These are phyloP conservation scores for Noctilio leporinus DNA, from an alignment of 2,113 vertebrate genomes.

Conservation along the genomic window DNA sequence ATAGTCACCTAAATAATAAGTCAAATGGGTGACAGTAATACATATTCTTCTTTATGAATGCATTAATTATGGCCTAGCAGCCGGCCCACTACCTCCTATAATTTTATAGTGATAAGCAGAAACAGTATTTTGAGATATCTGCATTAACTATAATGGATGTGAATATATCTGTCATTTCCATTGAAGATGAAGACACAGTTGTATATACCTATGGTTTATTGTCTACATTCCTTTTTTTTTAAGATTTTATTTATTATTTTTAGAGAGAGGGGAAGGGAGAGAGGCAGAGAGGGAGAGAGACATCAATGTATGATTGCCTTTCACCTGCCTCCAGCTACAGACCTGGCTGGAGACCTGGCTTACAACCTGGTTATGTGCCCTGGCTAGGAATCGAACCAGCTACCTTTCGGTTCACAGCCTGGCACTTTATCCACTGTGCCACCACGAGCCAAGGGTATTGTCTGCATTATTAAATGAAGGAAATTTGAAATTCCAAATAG, in stretches of 20 bases:
- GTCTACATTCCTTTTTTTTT: background rate
- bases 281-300: too few species aligned
- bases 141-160: background rate
- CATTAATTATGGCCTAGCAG: background rate
- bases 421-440: too few species aligned
- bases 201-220: background rate
- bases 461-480: too few species aligned
- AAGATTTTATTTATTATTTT: too few species aligned
- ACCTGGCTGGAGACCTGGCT: too few species aligned
- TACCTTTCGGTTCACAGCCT: too few species aligned
- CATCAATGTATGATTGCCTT: too few species aligned
- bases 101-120: background rate
- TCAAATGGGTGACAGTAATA: background rate
- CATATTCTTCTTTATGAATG: background rate
- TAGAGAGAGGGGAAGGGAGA: too few species aligned
- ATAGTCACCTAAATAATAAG: background rate
- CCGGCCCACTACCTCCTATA: background rate
- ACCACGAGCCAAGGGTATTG: too few species aligned
- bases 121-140: background rate
- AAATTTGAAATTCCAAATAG: background rate
- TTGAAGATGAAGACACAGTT: background rate
- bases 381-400: too few species aligned
- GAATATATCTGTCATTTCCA: background rate
- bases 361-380: too few species aligned
- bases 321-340: too few species aligned